Conservation (phyloP, 2,797 vertebrate species). For the Balearica regulorum region DNA sequence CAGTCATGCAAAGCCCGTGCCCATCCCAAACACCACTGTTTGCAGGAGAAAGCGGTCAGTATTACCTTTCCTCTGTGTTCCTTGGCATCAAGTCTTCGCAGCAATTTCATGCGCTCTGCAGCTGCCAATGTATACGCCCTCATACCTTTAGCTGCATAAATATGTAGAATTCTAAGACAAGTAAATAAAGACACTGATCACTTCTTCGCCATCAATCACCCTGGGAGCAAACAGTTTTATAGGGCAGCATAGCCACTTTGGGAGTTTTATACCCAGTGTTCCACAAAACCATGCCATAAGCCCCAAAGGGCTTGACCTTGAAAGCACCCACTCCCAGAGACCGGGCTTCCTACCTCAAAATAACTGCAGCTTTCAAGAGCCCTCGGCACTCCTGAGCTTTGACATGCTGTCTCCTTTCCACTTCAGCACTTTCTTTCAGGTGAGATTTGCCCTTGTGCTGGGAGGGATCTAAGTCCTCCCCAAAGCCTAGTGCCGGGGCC, state of each 20-base stretch:
- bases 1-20: not conserved
- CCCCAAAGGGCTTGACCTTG: not conserved
- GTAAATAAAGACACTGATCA: slow-evolving; percentile 37
- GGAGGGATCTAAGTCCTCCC: not conserved
- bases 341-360: not conserved
- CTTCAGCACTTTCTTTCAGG: not conserved
- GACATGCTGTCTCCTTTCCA: not conserved
- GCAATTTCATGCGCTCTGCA: slow-evolving; percentile 35
- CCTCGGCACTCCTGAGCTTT: not conserved
- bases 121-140: slow-evolving; percentile 57
- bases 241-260: not conserved
- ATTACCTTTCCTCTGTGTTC: slow-evolving; percentile 60
- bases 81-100: slow-evolving; percentile 27
- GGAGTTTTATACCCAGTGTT: not conserved
- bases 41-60: not conserved
- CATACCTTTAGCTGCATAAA: slow-evolving; percentile 66
- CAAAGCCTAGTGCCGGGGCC: not conserved
- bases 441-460: not conserved
- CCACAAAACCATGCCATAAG: not conserved
- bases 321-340: not conserved
- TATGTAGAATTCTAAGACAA: slow-evolving; percentile 69
- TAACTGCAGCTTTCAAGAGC: not conserved
- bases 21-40: not conserved
- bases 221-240: not conserved
- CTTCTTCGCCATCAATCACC: not conserved